These are phyloP conservation scores for Strongylocentrotus purpuratus DNA, from an alignment of 35 echinoderm and acorn worm species.

Conservation along the genomic window DNA sequence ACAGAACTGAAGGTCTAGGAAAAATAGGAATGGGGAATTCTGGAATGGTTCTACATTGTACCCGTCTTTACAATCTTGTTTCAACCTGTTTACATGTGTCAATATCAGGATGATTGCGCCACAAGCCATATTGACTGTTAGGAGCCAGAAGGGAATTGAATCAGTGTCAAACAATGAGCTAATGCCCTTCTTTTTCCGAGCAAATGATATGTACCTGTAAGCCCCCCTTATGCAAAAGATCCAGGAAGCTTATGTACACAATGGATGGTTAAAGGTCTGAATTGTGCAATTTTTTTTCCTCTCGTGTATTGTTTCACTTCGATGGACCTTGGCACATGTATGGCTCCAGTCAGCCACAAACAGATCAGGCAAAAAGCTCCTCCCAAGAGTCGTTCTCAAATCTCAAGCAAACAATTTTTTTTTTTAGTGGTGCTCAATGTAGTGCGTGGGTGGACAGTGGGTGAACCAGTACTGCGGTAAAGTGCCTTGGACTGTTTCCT, in stretches of 20 bases:
- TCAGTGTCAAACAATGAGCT: background rate
- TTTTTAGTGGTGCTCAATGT: background rate
- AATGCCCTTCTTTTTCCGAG: background rate
- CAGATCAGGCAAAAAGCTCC: background rate
- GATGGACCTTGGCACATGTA: background rate
- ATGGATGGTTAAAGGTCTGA: background rate
- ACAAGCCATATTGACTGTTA: background rate
- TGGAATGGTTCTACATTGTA: too few species aligned
- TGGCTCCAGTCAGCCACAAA: background rate
- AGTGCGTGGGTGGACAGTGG: background rate
- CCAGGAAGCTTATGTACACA: background rate
- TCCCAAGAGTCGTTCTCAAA: background rate
- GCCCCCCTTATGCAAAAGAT: background rate
- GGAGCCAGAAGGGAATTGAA: background rate
- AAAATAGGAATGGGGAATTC: background rate
- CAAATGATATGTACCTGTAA: background rate
- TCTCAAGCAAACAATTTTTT: background rate
- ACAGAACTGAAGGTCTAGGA: background rate
- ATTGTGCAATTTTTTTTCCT: background rate
- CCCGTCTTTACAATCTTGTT: background rate
- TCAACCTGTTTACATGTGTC: background rate
- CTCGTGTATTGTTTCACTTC: background rate
- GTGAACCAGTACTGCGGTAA: background rate
- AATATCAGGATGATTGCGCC: background rate
- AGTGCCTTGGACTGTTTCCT: background rate